Conservation (phyloP, 2,113 vertebrate species). For the Dasyprocta punctata region DNA sequence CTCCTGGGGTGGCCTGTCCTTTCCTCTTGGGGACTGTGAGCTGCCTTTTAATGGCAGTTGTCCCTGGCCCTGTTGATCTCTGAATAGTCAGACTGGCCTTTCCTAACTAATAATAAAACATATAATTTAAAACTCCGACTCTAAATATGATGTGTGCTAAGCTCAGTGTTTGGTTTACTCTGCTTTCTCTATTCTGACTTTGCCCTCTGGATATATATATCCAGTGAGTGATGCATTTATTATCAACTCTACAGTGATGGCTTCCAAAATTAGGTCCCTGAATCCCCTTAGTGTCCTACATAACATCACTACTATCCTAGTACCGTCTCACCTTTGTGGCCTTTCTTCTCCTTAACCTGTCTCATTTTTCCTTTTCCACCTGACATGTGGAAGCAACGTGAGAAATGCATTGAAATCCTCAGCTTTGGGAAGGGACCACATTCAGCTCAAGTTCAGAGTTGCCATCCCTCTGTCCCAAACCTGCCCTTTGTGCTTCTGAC, state of each 20-base stretch:
- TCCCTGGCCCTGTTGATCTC: neutral
- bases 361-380: neutral
- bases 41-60: neutral
- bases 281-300: neutral
- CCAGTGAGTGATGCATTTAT: neutral
- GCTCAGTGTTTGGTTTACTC: neutral
- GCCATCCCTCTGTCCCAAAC: neutral
- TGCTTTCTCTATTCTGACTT: neutral
- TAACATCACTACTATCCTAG: neutral
- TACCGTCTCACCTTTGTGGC: neutral
- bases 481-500: neutral
- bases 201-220: neutral
- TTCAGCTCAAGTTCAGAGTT: neutral
- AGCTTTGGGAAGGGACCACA: neutral
- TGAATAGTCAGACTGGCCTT: neutral
- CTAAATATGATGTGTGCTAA: neutral
- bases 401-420: neutral
- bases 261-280: neutral
- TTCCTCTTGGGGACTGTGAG: neutral
- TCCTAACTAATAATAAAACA: neutral
- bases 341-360: neutral
- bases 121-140: neutral
- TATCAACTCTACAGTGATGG: neutral
- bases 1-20: too few relatives aligned
- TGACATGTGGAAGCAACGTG: neutral